Evolutionary conservation across 2,113 vertebrate species (phyloP).

Genomic region (Grammomys surdaster): DNA sequence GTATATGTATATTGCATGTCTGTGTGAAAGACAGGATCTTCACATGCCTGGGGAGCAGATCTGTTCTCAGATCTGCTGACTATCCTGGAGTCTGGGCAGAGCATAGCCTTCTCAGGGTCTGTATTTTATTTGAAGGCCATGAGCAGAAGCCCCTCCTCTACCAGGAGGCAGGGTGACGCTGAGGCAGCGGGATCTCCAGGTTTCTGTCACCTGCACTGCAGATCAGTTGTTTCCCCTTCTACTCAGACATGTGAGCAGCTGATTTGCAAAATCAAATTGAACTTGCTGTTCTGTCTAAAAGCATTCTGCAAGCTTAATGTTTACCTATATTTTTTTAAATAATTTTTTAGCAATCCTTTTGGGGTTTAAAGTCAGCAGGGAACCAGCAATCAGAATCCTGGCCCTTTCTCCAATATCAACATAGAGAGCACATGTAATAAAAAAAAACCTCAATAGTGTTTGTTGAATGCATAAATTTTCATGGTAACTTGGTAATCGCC

Average conservation of each 20-base stretch:
- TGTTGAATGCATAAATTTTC: constrained; percentile 62
- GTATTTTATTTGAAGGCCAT: not conserved
- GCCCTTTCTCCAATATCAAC: not conserved
- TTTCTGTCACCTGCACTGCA: accelerated
- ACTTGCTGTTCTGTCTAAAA: constrained; percentile 36
- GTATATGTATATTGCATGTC: not conserved
- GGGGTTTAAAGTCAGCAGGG: constrained; percentile 58
- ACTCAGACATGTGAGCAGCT: not conserved
- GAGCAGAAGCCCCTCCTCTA: not conserved
- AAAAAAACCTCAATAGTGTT: constrained; percentile 9
- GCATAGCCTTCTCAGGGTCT: not conserved
- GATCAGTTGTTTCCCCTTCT: accelerated
- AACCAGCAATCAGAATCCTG: not conserved
- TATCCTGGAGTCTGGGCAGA: not conserved
- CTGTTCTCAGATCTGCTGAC: not conserved
- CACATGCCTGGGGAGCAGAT: not conserved
- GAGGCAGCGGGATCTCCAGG: not conserved
- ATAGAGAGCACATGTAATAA: not conserved
- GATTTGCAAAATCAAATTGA: constrained; percentile 59
- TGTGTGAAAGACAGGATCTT: not conserved
- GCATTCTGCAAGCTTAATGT: constrained; percentile 34
- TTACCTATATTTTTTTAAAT: constrained; percentile 34
- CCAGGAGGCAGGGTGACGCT: not conserved
- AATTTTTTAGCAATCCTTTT: constrained; percentile 58
- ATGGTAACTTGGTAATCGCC: constrained; percentile 43